A percentile compares a stretch with the other conserved stretches of the same genome.
Conservation (phyloP, 2,113 vertebrate species). For the Brachionichthys hirsutus region DNA sequence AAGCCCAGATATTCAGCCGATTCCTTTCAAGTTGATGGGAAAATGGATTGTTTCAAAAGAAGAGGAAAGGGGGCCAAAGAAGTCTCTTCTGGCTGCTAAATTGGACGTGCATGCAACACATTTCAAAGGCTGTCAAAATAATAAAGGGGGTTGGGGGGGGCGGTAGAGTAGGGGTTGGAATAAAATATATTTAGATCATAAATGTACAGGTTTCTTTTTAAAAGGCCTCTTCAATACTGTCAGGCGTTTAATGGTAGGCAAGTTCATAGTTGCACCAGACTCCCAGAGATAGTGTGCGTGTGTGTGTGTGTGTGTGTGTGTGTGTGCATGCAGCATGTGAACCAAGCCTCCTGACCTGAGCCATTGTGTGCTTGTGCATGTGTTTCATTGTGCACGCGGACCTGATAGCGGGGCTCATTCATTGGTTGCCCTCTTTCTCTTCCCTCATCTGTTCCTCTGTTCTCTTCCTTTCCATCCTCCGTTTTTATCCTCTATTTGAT, state of each 20-base stretch:
- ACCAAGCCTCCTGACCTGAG: too few species aligned
- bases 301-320: slow-evolving; percentile 26
- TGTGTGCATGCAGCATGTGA: neutral
- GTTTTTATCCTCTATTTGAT: slow-evolving; percentile 1
- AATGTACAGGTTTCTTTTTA: slow-evolving; percentile 88
- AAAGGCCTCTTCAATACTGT: slow-evolving; percentile 89
- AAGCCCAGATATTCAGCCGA: slow-evolving; percentile 60
- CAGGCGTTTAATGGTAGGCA: slow-evolving; percentile 91
- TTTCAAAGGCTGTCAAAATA: slow-evolving; percentile 95
- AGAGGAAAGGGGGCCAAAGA: slow-evolving; percentile 62
- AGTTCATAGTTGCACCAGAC: slow-evolving; percentile 91
- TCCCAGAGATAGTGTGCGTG: slow-evolving; percentile 82
- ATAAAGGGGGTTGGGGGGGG: slow-evolving; percentile 29
- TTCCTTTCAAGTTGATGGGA: slow-evolving; percentile 65
- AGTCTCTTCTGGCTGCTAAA: slow-evolving; percentile 85
- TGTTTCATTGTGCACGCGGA: neutral
- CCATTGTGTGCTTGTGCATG: slow-evolving; percentile 27
- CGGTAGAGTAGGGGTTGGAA: slow-evolving; percentile 32
- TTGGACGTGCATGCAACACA: slow-evolving; percentile 93
- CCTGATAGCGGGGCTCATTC: too few species aligned
- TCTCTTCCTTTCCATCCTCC: slow-evolving; percentile 13
- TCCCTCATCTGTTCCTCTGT: neutral
- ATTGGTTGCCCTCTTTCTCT: neutral
- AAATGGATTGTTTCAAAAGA: slow-evolving; percentile 60
- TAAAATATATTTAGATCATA: slow-evolving; percentile 94